phyloP scores from a whole-genome alignment of 1,140 invertebrate genomes.

The fruit fly (Drosophila melanogaster) region Release_6_plus_ISO1_MT NT_037436.4:6251001-6251500 shows the following conservation, averaged over 20 bases:
- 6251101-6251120: slow-evolving; percentile 31
- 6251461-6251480: slow-evolving; percentile 96
- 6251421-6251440: slow-evolving; percentile 85
- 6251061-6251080: slow-evolving; percentile 30
- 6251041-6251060: slow-evolving; percentile 50
- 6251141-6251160: slow-evolving; percentile 62
- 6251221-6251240: slow-evolving; percentile 48
- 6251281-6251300: slow-evolving; percentile 64
- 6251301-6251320: slow-evolving; percentile 33
- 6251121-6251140: slow-evolving; percentile 59
- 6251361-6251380: slow-evolving; percentile 90
- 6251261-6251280: slow-evolving; percentile 62
- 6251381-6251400: slow-evolving; percentile 97
- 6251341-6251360: background rate
- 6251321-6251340: slow-evolving; percentile 6
- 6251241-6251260: slow-evolving; percentile 63
- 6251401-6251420: slow-evolving; percentile 88
- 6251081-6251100: slow-evolving; percentile 35
- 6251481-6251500: slow-evolving; percentile 96
- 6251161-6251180: slow-evolving; percentile 18
- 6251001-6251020: slow-evolving; percentile 79
- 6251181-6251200: slow-evolving; percentile 31
- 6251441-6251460: slow-evolving; percentile 93
- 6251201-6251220: slow-evolving; percentile 45
- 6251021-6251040: slow-evolving; percentile 53